phyloP scores from a whole-genome alignment of 35 echinoderm and acorn worm genomes.

The Ophiothrix spiculata region DNA sequence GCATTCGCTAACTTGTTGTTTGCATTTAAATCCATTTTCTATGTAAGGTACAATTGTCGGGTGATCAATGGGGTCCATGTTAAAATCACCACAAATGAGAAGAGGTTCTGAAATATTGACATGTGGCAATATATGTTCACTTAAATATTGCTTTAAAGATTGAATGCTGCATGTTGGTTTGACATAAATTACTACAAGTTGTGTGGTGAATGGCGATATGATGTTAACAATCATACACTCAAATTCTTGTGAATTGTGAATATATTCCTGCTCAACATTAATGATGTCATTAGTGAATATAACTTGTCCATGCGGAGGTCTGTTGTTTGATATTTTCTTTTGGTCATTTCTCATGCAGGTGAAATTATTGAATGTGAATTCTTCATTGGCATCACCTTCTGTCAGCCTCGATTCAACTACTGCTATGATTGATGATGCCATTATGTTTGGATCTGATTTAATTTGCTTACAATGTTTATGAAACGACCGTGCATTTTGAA shows the following conservation, averaged over 20 bases:
- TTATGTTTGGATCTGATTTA: conserved; percentile 17
- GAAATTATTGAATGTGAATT: not conserved
- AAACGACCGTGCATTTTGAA: conserved; percentile 22
- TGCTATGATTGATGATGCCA: not conserved
- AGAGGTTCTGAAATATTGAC: not conserved
- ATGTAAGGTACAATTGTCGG: not conserved
- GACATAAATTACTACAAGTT: conserved; percentile 14
- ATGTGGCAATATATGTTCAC: not conserved
- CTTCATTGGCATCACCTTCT: not conserved
- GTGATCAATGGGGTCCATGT: not conserved
- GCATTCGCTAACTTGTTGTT: conserved; percentile 5
- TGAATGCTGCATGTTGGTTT: not conserved
- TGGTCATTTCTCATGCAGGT: not conserved
- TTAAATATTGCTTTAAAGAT: not conserved
- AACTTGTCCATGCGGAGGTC: conserved; percentile 28
- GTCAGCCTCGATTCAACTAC: conserved; percentile 4
- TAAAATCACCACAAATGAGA: conserved; percentile 17
- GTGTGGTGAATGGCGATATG: not conserved
- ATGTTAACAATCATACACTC: not conserved
- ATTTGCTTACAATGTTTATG: conserved; percentile 18
- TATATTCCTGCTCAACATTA: not conserved
- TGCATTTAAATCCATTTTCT: not conserved
- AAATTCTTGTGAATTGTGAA: not conserved
- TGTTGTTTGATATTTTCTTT: not conserved
- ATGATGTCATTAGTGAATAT: not conserved